Base-by-base conservation (phyloP, 2,888 invertebrate species). In the Morpho deidamia region DNA sequence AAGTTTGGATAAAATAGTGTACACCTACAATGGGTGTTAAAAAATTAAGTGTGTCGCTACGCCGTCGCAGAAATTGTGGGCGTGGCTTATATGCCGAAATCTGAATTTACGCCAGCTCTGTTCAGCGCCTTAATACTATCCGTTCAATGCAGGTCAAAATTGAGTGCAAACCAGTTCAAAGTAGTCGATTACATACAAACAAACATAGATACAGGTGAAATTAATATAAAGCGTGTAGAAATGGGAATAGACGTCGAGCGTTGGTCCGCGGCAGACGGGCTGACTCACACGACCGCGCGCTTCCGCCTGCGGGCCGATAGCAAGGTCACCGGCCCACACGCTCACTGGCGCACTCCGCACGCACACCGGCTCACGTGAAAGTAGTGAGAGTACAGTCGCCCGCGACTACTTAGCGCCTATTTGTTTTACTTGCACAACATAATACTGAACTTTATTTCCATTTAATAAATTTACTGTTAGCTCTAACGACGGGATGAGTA, bases 251-350 rank as follows among this genome's bases (percentile, higher is more conserved):
- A 71, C 71, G 70, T 50, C 70, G 81, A 81, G 83, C 81, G 83
- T 82, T 81, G 83, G 80, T 81, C 83, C 81, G 79, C 71, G 55
- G 67, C 83, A 84, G 85, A 85, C 84, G 83, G 78, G 81, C 78
- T 85, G 87, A 87, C 68, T 88, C 88, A 86, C 74, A 70, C 82
- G 78, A 72, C 78, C 80, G 80, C 72, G 74, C 83, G 81, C 87
- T 89, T 89, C 88, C 89, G 88, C 86, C 84, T 88, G 50, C 44
- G 43, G 50, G 41, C 41, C 48, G 88, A 89, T 89, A 87, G 88
- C 87, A 86, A 89, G 88, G 86, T 86, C 86, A 88, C 86, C 86
- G 85, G 81, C 85, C 83, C 81, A 83, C 83, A 70, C 80, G 68
- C 83, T 79, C 83, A 76, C 81, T 67, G 47, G 51, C 61, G 60